phyloP scores from a whole-genome alignment of 1,140 invertebrate species.

The Drosophila nikananu region DNA sequence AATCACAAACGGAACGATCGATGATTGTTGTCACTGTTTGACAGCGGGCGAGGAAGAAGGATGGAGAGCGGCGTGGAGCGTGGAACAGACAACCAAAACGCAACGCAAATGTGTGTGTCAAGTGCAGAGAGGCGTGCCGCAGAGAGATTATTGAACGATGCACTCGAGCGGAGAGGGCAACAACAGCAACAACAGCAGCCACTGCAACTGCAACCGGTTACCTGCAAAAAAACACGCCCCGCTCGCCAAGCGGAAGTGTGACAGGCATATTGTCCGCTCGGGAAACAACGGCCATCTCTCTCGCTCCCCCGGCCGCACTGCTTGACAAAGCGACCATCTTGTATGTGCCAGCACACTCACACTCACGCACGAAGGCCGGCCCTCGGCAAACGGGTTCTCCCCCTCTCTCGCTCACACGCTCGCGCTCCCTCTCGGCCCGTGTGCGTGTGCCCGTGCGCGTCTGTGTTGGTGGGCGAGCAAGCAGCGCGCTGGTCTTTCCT shows the following conservation, averaged over 20 bases:
- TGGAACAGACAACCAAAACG: slow-evolving; percentile 54
- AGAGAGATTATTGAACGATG: slow-evolving; percentile 83
- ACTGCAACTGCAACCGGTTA: slow-evolving; percentile 75
- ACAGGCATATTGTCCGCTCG: slow-evolving; percentile 68
- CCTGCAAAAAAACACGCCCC: slow-evolving; percentile 79
- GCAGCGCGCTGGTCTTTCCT: slow-evolving; percentile 71
- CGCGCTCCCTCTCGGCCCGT: background rate
- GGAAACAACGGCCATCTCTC: slow-evolving; percentile 26
- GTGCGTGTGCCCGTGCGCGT: slow-evolving; percentile 16
- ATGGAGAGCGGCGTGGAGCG: slow-evolving; percentile 9
- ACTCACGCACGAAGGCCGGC: slow-evolving; percentile 56
- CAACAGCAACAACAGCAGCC: slow-evolving; percentile 42
- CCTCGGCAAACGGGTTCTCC: slow-evolving; percentile 70
- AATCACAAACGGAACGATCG: slow-evolving; percentile 85
- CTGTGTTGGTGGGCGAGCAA: slow-evolving; percentile 30
- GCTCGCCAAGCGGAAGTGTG: slow-evolving; percentile 63
- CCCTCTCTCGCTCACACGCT: slow-evolving; percentile 15
- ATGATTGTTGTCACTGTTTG: slow-evolving; percentile 85
- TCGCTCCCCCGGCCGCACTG: slow-evolving; percentile 29
- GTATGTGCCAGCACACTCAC: slow-evolving; percentile 67
- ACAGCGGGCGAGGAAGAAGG: slow-evolving; percentile 64
- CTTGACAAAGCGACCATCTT: slow-evolving; percentile 72
- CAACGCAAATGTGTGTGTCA: slow-evolving; percentile 44
- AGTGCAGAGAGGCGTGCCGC: slow-evolving; percentile 81
- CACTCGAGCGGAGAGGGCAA: slow-evolving; percentile 68